Conservation (phyloP, 1,140 invertebrate genomes). For the Oncopodura yosiiana region DNA sequence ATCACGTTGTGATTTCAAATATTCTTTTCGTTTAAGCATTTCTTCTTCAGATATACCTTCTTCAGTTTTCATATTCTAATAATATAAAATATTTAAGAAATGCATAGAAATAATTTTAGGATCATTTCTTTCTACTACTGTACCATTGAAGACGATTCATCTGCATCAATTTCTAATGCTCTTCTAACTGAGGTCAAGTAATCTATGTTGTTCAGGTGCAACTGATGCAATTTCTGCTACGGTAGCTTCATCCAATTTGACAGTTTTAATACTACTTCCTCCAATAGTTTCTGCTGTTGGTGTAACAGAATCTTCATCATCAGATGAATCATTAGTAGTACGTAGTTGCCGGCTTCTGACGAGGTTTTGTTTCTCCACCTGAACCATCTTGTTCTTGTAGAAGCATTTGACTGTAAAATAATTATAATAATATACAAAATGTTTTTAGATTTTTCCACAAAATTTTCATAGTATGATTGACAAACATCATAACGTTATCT, state of each 20-base stretch:
- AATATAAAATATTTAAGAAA: too few species aligned
- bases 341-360: neutral
- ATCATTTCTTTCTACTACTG: slow-evolving; percentile 13
- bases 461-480: too few species aligned
- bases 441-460: too few species aligned
- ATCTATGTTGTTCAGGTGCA: slow-evolving; percentile 27
- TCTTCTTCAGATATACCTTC: slow-evolving; percentile 47
- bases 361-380: neutral
- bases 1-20: slow-evolving; percentile 74
- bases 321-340: too few species aligned
- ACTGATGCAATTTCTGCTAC: slow-evolving; percentile 20
- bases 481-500: too few species aligned
- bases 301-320: neutral
- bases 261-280: too few species aligned
- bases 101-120: too few species aligned
- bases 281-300: neutral
- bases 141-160: slow-evolving; percentile 15
- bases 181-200: slow-evolving; percentile 24
- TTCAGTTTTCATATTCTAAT: too few species aligned
- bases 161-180: slow-evolving; percentile 19
- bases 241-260: slow-evolving; percentile 15
- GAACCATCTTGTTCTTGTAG: slow-evolving; percentile 15
- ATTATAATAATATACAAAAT: too few species aligned
- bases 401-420: slow-evolving; percentile 14
- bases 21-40: slow-evolving; percentile 67